Percentiles rank a stretch among this genome's conserved stretches.
Evolutionary conservation across 1,140 invertebrate species (phyloP).

Genomic region (Hestina assimilis): DNA sequence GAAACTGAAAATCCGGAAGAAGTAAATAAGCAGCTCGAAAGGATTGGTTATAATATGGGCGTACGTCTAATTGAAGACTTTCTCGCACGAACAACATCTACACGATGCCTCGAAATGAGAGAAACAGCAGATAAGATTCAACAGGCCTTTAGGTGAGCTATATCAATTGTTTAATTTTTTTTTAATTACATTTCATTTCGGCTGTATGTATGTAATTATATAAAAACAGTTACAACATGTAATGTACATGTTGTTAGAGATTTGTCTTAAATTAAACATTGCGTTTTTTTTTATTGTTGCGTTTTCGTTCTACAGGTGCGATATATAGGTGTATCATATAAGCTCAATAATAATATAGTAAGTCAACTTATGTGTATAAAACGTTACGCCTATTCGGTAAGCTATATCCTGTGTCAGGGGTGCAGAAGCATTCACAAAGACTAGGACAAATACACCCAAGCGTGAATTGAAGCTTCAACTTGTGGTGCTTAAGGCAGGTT

Average conservation of each 20-base stretch:
- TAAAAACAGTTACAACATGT: no score
- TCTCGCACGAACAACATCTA: slow-evolving; percentile 92
- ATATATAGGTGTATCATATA: neutral
- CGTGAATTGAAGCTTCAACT: no score
- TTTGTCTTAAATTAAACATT: no score
- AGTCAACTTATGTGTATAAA: no score
- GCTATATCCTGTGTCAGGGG: no score
- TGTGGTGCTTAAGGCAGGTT: no score
- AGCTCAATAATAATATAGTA: neutral
- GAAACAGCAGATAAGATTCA: slow-evolving; percentile 99
- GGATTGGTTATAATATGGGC: slow-evolving; percentile 99
- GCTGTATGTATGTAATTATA: no score
- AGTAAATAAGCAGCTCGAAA: slow-evolving; percentile 95
- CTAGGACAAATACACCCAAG: no score
- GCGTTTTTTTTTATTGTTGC: neutral
- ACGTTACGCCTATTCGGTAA: no score
- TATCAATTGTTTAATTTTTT: neutral
- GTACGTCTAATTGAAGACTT: slow-evolving; percentile 98
- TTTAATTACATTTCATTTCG: neutral
- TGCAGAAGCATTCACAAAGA: no score
- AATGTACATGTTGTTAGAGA: no score
- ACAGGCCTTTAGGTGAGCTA: slow-evolving; percentile 76
- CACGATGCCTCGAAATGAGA: slow-evolving; percentile 95
- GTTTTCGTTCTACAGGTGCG: no score
- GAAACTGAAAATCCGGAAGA: slow-evolving; percentile 99